Conservation (phyloP, 2,113 vertebrate genomes). For the Pterophyllum scalare region DNA sequence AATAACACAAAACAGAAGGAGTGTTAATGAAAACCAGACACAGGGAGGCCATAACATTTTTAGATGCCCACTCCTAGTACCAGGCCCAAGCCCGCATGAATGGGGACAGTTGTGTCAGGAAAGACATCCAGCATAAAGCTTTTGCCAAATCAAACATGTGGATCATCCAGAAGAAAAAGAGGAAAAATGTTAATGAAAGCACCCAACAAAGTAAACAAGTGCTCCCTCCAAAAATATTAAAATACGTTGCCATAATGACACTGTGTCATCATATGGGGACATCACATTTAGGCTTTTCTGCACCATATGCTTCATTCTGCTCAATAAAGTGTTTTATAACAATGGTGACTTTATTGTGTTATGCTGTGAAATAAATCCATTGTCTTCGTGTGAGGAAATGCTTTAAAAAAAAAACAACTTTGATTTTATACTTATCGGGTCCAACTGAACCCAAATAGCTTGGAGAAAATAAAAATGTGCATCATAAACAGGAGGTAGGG, state of each 20-base stretch:
- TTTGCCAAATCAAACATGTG: neutral
- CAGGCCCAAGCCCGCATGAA: no score
- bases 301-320: rapidly evolving
- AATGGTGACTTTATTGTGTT: neutral
- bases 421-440: rapidly evolving
- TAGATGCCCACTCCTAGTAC: no score
- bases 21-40: neutral
- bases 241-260: neutral
- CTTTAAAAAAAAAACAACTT: no score
- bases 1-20: rapidly evolving
- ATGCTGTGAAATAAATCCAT: neutral
- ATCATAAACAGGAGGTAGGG: rapidly evolving
- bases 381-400: neutral
- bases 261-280: neutral
- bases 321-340: neutral
- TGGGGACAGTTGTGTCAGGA: neutral
- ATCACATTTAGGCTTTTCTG: neutral
- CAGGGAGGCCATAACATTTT: no score
- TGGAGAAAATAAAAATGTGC: neutral
- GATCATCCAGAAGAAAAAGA: neutral
- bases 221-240: neutral
- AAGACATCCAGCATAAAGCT: neutral
- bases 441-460: neutral
- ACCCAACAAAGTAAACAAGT: neutral
- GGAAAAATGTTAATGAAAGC: neutral